phyloP scores from a whole-genome alignment of 2,797 vertebrate species.

The Salmo trutta region DNA sequence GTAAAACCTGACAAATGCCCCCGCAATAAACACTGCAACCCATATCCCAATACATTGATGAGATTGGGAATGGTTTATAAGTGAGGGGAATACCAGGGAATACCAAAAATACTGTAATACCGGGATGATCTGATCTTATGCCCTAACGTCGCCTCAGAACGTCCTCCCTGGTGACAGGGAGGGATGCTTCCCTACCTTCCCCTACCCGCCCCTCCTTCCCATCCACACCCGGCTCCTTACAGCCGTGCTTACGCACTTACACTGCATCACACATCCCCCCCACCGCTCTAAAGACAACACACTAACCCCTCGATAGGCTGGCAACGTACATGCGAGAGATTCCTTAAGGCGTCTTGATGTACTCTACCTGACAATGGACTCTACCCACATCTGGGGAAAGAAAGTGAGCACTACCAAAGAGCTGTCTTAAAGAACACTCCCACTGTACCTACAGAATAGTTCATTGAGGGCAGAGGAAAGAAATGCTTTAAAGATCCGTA shows the following conservation, averaged over 20 bases:
- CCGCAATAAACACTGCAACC: background rate
- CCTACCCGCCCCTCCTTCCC: too few relatives aligned
- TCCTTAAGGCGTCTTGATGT: background rate
- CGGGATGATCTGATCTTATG: background rate
- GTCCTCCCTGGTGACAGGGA: background rate
- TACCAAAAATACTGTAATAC: background rate
- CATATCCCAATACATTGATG: background rate
- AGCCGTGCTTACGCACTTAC: background rate
- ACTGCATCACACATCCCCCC: background rate
- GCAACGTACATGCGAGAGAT: background rate
- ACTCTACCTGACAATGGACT: background rate
- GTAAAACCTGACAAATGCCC: background rate
- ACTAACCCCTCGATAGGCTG: background rate
- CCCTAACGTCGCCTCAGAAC: background rate
- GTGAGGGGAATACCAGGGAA: background rate
- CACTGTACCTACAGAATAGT: background rate
- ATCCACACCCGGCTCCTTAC: background rate
- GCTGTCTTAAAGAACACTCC: background rate
- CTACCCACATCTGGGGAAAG: background rate
- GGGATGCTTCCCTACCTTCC: background rate
- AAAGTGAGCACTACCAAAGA: background rate
- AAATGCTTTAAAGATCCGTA: background rate
- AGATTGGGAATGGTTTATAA: background rate
- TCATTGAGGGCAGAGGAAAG: background rate
- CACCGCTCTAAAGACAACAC: conserved; percentile 4